Base-by-base conservation (phyloP, 2,797 vertebrate species). In the Borostomias antarcticus region DNA sequence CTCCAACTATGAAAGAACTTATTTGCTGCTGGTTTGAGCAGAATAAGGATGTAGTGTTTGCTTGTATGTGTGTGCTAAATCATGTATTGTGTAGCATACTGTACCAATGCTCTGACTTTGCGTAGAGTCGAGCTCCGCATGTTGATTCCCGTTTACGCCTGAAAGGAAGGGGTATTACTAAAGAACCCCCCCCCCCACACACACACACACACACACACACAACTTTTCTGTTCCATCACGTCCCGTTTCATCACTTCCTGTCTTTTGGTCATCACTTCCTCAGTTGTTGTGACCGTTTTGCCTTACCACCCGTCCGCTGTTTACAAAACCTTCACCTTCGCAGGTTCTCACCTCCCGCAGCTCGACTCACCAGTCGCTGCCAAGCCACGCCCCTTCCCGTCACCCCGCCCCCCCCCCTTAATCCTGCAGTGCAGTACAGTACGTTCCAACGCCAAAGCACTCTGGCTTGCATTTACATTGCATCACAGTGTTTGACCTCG, bases 281-380 rank as follows among this genome's bases (percentile, higher is more conserved):
- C 50, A 26, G 17, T 13, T 52, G 19, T 21, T 9, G 21, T 21
- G 25, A 52, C 28, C 25, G 21, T 26, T 10, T 2, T 58, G 32
- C 30, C 29, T 15, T 15, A 25, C 23, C 11, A n/a, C n/a, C n/a
- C n/a, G n/a, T 47, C 80, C 48, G 77, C 76, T 60, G 77, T 87
- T 87, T 81, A 85, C 82, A 82, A 70, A 70, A 81, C 25, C 78
- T 72, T 77, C 64, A 79, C 68, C 70, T 66, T 77, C 71, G 26
- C 52, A 54, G 8, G 8, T 19, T 7, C 28, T 28, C 25, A 9
- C 50, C 50, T 15, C 25, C 50, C 21, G 15, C n/a, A 23, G 35
- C 8, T 52, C 50, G 4, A 3, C 11, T 9, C 21, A 4, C 48
- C 48, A 10, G 2, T 1, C 23, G 48, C 21, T 11, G 8, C 25